These are phyloP conservation scores for Hylaeus volcanicus DNA, from an alignment of 1,140 invertebrate genomes.

Conservation along the genomic window DNA sequence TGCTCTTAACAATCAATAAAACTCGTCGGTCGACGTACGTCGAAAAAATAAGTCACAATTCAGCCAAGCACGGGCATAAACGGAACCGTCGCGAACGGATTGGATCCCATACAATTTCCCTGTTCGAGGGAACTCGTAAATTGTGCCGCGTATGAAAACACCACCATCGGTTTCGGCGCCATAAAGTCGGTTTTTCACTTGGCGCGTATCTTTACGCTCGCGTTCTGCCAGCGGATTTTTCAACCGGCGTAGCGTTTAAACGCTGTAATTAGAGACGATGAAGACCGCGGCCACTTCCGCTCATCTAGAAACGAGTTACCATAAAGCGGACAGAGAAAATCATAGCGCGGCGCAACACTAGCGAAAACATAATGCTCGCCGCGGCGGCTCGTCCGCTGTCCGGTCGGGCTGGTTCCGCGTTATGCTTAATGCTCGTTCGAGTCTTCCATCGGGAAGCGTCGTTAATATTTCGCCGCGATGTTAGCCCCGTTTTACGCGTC, in stretches of 20 bases:
- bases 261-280: conserved; percentile 51
- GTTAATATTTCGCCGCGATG: conserved; percentile 39
- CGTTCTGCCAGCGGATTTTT: conserved; percentile 20
- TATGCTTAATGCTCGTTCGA: conserved; percentile 47
- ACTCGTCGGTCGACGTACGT: neutral
- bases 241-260: conserved; percentile 28
- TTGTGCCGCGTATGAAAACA: neutral
- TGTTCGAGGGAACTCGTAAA: neutral
- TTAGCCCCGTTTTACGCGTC: conserved; percentile 43
- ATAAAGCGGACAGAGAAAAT: conserved; percentile 45
- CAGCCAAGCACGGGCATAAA: neutral
- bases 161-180: conserved; percentile 9
- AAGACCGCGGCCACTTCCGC: conserved; percentile 42
- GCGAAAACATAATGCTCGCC: conserved; percentile 50
- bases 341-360: conserved; percentile 24
- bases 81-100: neutral
- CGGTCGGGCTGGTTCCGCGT: conserved; percentile 48
- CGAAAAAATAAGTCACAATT: neutral
- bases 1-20: neutral
- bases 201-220: neutral
- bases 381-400: neutral
- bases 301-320: conserved; percentile 47
- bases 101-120: neutral
- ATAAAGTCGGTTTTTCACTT: conserved; percentile 4
- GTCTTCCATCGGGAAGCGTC: conserved; percentile 17